Base-by-base conservation (phyloP, 2,888 invertebrate species). In the Aphidius colemani region DNA sequence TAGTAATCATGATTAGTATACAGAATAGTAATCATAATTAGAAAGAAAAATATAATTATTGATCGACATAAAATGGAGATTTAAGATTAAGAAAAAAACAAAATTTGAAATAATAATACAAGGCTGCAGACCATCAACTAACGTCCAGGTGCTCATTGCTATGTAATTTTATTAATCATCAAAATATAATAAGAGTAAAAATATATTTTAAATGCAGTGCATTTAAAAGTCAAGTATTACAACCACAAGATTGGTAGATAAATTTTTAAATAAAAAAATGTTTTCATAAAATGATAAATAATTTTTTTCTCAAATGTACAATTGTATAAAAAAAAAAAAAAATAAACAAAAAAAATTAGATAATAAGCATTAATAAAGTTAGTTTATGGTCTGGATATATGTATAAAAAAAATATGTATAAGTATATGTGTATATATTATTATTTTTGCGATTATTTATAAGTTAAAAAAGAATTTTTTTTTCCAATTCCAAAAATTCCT, bases 381-480 rank as follows among this genome's bases (percentile, higher is more conserved):
- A 80, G 80, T 80, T 82, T 78, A 81, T 80, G 80, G 78, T 81
- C 80, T 81, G 78, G 78, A 70, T 69, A 66, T 74, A 70, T 69
- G 59, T 69, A 70, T 67, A 66, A 62, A 48, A 59, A 60, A 65
- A 48, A 13, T 44, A 55, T 30, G 30, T 30, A 30, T 30, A 30
- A 30, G 30, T 55, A 44, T 50, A 45, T 9, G 63, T 45, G 62
- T 61, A 40, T 65, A 59, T 66, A 59, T 63, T 7, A 46, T 63
- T 39, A 50, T 46, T 63, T 53, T 61, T 40, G 62, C n/a, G 53
- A 13, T 53, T 55, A 44, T 18, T 44, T 53, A 3, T 41, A 18
- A 44, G 18, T 41, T 43, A 13, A 43, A 55, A 44, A 30, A n/a
- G 10, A 10, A 6, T n/a, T n/a, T 46, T n/a, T 46, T 46, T n/a